Base-by-base conservation (phyloP, 2,113 vertebrate genomes). In the Thymallus thymallus region DNA sequence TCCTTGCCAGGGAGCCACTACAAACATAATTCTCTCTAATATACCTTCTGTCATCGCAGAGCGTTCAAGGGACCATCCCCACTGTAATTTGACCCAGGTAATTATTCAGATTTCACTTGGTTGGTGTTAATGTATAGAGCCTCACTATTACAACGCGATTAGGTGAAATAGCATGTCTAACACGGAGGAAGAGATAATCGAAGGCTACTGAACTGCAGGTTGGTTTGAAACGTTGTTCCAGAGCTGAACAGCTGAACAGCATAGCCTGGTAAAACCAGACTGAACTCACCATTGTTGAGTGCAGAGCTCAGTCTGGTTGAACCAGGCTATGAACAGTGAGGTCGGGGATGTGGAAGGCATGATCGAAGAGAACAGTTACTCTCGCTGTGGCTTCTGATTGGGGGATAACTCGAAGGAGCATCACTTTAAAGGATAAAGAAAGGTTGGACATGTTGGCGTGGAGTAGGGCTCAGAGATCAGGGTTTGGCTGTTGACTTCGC, bases 1-100 rank as follows among this genome's bases (percentile, higher is more conserved):
- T 81, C 76, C 84, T 86, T 87, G 82, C 88, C 86, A 91, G 81
- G 80, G 86, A 86, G 83, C 83, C 81, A 80, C 83, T 82, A 79
- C 85, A 87, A 87, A 89, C 87, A 90, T 91, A 88, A 92, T 89
- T 91, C 88, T 84, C 87, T 72, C 88, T 90, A 91, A 91, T 90
- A 85, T 89, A 85, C 84, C 85, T 82, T 87, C 86, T 88, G 88
- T 92, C 88, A 91, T 87, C 81, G 76, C 66, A 81, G 85, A 86
- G 87, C 85, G 85, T 85, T 80, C 86, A n/a, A n/a, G n/a, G n/a
- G n/a, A n/a, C n/a, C n/a, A n/a, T n/a, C n/a, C n/a, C n/a, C n/a
- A n/a, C n/a, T n/a, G n/a, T n/a, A n/a, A n/a, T n/a, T n/a, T n/a
- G n/a, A n/a, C n/a, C n/a, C n/a, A 88, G 84, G 86, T 89, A 84